phyloP scores from a whole-genome alignment of 2,888 invertebrate species.

The Chloromyia formosa region DNA sequence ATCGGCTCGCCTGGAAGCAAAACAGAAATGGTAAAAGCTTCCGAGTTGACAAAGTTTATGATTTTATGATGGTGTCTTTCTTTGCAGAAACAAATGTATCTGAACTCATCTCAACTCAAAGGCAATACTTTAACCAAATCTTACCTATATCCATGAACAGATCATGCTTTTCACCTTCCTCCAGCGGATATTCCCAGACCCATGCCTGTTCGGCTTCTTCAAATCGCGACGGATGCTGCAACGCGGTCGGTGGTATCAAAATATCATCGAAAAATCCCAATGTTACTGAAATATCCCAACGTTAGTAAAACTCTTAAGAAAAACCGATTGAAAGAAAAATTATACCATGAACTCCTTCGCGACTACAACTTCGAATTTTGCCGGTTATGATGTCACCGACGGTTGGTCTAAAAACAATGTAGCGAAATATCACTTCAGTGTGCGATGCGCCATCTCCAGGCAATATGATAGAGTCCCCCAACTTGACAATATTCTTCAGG shows the following conservation, averaged over 20 bases:
- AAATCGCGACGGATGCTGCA: conserved; percentile 94
- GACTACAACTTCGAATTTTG: conserved; percentile 89
- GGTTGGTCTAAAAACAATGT: conserved; percentile 93
- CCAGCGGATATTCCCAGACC: conserved; percentile 95
- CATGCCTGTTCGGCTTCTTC: conserved; percentile 92
- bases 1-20: conserved; percentile 78
- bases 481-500: conserved; percentile 86
- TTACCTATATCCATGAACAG: conserved; percentile 91
- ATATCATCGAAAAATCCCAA: conserved; percentile 98
- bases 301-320: not conserved
- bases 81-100: not conserved
- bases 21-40: no score
- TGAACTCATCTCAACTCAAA: no score
- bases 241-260: conserved; percentile 86
- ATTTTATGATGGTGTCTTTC: not conserved
- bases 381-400: conserved; percentile 94
- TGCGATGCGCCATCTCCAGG: conserved; percentile 96
- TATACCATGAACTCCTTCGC: conserved; percentile 89
- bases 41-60: no score
- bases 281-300: conserved; percentile 72
- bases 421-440: conserved; percentile 91
- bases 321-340: not conserved
- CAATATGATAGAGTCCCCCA: conserved; percentile 91
- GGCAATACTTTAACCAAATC: no score
- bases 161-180: conserved; percentile 84